Percentiles rank a stretch among this genome's conserved stretches.
Conservation (phyloP, 2,888 invertebrate species). For the Polyommatus iphigenia region DNA sequence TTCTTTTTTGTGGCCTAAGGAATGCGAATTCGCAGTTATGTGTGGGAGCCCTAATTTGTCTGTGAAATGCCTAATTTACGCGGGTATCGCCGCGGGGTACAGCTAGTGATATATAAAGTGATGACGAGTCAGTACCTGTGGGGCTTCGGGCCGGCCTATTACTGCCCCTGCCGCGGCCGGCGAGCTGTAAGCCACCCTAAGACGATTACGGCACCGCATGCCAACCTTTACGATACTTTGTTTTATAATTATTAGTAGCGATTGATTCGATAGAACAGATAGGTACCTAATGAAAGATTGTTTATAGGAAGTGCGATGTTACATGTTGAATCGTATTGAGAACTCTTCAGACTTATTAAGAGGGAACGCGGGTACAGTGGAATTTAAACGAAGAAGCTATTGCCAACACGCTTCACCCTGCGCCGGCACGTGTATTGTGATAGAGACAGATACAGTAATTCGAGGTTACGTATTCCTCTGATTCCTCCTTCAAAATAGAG, state of each 20-base stretch:
- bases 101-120: not conserved
- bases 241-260: constrained; percentile 6
- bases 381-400: too few relatives aligned
- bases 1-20: too few relatives aligned
- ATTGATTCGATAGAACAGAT: not conserved
- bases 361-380: too few relatives aligned
- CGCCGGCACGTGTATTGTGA: too few relatives aligned
- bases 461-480: too few relatives aligned
- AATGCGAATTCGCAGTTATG: too few relatives aligned
- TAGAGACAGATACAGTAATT: too few relatives aligned
- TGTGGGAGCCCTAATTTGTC: too few relatives aligned
- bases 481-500: too few relatives aligned
- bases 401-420: too few relatives aligned
- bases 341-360: too few relatives aligned
- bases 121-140: not conserved
- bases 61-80: not conserved
- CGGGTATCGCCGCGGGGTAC: not conserved
- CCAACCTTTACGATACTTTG: constrained; percentile 20
- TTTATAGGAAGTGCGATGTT: not conserved
- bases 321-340: not conserved
- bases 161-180: not conserved
- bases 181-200: constrained; percentile 25
- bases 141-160: constrained; percentile 12
- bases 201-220: constrained; percentile 20
- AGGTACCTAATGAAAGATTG: not conserved